These are phyloP conservation scores for Pteronotus mesoamericanus DNA, from an alignment of 2,797 vertebrate genomes.

Conservation along the genomic window DNA sequence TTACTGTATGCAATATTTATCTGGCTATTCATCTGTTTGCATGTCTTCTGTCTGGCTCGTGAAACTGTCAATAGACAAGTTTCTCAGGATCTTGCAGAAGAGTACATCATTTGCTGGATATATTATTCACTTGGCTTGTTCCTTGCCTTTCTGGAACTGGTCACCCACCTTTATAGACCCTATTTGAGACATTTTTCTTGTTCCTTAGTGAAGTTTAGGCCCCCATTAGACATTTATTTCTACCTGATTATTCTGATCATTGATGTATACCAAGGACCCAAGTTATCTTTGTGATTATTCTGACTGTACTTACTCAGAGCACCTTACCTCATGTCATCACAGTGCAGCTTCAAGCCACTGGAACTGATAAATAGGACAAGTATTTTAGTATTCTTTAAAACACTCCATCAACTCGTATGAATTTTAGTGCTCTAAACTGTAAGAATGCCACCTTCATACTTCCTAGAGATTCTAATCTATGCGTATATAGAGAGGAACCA, in stretches of 20 bases:
- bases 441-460: background rate
- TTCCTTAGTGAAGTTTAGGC: background rate
- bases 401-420: background rate
- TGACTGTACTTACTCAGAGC: background rate
- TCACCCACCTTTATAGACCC: background rate
- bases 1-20: constrained; percentile 70
- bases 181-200: background rate
- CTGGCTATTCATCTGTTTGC: constrained; percentile 55
- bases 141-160: background rate
- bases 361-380: background rate
- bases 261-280: background rate
- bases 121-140: background rate
- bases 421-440: background rate
- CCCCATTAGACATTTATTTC: background rate
- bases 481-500: background rate
- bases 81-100: background rate
- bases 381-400: background rate
- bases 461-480: background rate
- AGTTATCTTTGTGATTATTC: background rate
- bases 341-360: background rate
- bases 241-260: background rate
- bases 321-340: background rate
- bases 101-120: background rate
- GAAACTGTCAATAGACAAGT: constrained; percentile 21
- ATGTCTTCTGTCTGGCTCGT: constrained; percentile 41